Base-by-base conservation (phyloP, 1,140 invertebrate species). In the Homalodisca vitripennis region DNA sequence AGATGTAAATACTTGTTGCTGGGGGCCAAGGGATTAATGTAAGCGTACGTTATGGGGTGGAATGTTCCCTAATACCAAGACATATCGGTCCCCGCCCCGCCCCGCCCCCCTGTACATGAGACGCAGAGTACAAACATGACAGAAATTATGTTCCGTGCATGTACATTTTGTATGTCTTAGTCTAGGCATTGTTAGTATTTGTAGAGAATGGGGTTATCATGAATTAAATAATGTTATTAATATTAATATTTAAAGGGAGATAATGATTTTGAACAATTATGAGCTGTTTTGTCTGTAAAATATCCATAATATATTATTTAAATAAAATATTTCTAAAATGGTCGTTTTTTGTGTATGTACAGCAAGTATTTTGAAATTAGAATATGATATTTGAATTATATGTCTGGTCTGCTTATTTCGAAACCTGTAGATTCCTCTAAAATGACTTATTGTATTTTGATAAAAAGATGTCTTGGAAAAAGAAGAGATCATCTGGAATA, bases 111-210 rank as follows among this genome's bases (percentile, higher is more conserved):
- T n/a, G n/a, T n/a, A n/a, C n/a, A n/a, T n/a, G n/a, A n/a, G n/a
- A n/a, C n/a, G n/a, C n/a, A n/a, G n/a, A 66, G 63, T 66, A 66
- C 63, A 66, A 64, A 66, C 41, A 46, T 46, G 41, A 47, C 63
- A 66, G 22, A 29, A 26, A 26, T 3, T 26, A 22, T 12, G 55
- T 60, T 60, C 63, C 20, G 41, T 66, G 41, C 27, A 29, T 66
- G 63, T 66, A 66, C 63, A 66, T 66, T 66, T 66, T 66, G n/a
- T 66, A 47, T 66, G 32, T 66, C 24, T 64, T 66, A 66, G 63
- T 2, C 31, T 66, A 66, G 63, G 41, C 22, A 27, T 60, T 60
- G 55, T 60, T 60, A 60, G 55, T n/a, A 27, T 27, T 14, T 53
- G 12, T 60, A 31, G 27, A 46, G 41, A 46, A 14, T 24, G 63